Evolutionary conservation across 37 sponge, comb jelly and placozoan genomes (phyloP).

Genomic region (Bolinopsis microptera): DNA sequence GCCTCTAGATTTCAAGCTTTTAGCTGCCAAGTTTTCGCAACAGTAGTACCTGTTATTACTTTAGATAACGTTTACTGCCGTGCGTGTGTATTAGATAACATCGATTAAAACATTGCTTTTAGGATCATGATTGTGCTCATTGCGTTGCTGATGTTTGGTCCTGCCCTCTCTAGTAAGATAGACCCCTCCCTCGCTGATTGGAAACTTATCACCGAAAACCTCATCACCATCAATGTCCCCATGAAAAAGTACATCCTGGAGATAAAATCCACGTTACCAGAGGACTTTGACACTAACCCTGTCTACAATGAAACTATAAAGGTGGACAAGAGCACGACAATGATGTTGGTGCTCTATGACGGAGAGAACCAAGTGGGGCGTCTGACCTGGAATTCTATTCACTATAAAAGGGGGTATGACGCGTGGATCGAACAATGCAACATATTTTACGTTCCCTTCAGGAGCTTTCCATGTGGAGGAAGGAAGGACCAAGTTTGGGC

Average conservation of each 20-base stretch:
- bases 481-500: neutral
- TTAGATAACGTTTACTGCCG: no score
- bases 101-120: no score
- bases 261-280: neutral
- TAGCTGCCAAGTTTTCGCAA: no score
- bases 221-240: neutral
- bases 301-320: neutral
- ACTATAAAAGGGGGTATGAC: neutral
- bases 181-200: neutral
- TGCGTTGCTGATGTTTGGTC: neutral
- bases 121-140: neutral
- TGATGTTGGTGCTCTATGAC: neutral
- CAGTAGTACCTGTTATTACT: no score
- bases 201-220: neutral
- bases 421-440: neutral
- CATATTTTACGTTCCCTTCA: neutral
- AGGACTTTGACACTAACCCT: neutral
- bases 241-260: constrained; percentile 1
- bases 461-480: neutral
- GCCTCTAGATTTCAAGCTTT: no score
- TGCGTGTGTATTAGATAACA: no score
- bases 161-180: neutral
- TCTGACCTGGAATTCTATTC: neutral
- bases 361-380: neutral
- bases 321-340: neutral